These are phyloP conservation scores for Pemphredon lugubris DNA, from an alignment of 2,888 invertebrate genomes.

Conservation along the genomic window DNA sequence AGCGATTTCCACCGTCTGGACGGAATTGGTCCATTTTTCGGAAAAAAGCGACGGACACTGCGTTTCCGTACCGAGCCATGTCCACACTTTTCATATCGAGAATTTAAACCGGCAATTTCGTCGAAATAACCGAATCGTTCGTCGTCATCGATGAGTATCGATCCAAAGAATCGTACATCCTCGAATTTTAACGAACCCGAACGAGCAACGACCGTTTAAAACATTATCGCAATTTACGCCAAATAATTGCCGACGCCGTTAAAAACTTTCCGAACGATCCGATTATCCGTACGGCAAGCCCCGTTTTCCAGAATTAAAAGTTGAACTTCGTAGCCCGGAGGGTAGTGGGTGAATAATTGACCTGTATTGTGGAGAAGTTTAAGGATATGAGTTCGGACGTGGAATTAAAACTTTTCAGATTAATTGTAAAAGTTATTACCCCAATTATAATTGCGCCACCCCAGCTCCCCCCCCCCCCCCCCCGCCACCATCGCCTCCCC, in stretches of 20 bases:
- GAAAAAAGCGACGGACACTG: too few relatives aligned
- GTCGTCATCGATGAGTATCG: too few relatives aligned
- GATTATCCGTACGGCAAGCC: constrained; percentile 9
- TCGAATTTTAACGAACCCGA: too few relatives aligned
- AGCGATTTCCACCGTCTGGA: too few relatives aligned
- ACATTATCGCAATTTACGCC: constrained; percentile 17
- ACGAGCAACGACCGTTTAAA: not conserved
- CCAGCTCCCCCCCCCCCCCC: not conserved
- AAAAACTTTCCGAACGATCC: constrained; percentile 32
- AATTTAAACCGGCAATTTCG: too few relatives aligned
- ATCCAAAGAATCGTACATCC: too few relatives aligned
- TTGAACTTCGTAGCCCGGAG: constrained; percentile 24
- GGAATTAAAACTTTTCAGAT: constrained; percentile 35
- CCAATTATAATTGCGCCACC: constrained; percentile 33
- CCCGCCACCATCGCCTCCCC: not conserved
- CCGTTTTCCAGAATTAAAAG: constrained; percentile 14
- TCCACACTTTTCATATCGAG: too few relatives aligned
- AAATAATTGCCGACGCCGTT: constrained; percentile 16
- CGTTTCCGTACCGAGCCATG: too few relatives aligned
- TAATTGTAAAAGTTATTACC: constrained; percentile 35
- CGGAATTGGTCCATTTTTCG: too few relatives aligned
- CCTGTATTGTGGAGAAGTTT: constrained; percentile 34
- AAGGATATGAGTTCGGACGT: constrained; percentile 22
- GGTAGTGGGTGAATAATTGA: constrained; percentile 41
- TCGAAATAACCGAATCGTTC: too few relatives aligned